Evolutionary conservation across 2,113 vertebrate genomes (phyloP).

Genomic region (Aplodontia rufa): DNA sequence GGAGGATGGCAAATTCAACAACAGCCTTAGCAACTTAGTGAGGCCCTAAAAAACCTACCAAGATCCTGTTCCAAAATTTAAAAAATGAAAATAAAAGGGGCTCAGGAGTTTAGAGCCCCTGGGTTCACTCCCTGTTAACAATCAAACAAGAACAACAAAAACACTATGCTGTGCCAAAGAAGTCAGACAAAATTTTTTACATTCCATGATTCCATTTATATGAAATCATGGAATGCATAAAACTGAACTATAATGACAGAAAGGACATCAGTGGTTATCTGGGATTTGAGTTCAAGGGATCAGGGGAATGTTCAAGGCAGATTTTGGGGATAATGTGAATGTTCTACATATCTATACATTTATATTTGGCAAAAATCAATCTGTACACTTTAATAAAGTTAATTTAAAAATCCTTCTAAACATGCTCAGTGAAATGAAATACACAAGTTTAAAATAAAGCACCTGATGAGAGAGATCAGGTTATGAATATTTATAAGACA

Average conservation of each 20-base stretch:
- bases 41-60: too few relatives aligned
- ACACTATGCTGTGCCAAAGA: background rate
- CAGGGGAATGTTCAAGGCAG: background rate
- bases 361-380: background rate
- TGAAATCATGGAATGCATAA: background rate
- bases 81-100: too few relatives aligned
- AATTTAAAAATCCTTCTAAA: constrained; percentile 23
- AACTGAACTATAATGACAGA: background rate
- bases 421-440: constrained; percentile 11
- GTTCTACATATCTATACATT: background rate
- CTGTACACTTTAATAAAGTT: constrained; percentile 9
- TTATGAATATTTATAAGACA: constrained; percentile 23
- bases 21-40: too few relatives aligned
- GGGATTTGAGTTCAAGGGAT: background rate
- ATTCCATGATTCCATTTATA: background rate
- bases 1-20: too few relatives aligned
- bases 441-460: background rate
- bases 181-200: background rate
- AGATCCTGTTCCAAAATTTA: too few relatives aligned
- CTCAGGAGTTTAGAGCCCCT: too few relatives aligned
- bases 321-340: background rate
- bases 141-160: too few relatives aligned
- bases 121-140: too few relatives aligned
- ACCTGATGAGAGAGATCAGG: background rate
- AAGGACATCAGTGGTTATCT: background rate